Conservation (phyloP, 2,113 vertebrate species). For the Pandion haliaetus region DNA sequence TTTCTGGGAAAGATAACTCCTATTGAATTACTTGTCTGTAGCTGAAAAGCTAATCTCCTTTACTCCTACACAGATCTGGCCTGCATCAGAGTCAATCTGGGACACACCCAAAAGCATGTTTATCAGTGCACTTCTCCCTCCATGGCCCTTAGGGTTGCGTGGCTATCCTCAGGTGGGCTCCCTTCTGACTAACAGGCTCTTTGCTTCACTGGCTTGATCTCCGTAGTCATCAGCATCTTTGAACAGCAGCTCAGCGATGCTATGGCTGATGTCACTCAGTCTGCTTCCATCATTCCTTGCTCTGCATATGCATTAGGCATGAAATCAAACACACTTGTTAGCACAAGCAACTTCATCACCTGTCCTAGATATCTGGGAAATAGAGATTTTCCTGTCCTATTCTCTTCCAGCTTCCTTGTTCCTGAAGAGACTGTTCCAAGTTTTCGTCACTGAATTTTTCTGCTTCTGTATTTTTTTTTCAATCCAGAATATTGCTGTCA, state of each 20-base stretch:
- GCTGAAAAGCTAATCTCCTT: neutral
- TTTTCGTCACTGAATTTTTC: neutral
- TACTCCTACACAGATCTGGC: neutral
- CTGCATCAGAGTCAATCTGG: neutral
- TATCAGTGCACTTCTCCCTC: neutral
- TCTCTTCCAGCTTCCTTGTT: neutral
- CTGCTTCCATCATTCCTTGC: neutral
- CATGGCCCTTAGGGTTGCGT: rapidly evolving
- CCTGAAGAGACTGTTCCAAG: neutral
- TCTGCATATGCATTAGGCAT: neutral
- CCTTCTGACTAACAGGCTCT: neutral
- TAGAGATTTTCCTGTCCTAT: neutral
- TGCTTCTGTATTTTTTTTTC: neutral
- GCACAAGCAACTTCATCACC: neutral
- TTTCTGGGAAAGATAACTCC: neutral
- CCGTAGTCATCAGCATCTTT: neutral
- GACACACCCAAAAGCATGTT: neutral
- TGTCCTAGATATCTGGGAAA: neutral
- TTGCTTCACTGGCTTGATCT: neutral
- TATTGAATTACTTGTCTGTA: neutral
- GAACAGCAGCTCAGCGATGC: neutral
- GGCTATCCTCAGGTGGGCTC: neutral
- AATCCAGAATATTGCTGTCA: neutral
- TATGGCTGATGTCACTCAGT: neutral
- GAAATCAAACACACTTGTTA: neutral